These are phyloP conservation scores for Zapus hudsonius DNA, from an alignment of 2,113 vertebrate species.

Conservation along the genomic window DNA sequence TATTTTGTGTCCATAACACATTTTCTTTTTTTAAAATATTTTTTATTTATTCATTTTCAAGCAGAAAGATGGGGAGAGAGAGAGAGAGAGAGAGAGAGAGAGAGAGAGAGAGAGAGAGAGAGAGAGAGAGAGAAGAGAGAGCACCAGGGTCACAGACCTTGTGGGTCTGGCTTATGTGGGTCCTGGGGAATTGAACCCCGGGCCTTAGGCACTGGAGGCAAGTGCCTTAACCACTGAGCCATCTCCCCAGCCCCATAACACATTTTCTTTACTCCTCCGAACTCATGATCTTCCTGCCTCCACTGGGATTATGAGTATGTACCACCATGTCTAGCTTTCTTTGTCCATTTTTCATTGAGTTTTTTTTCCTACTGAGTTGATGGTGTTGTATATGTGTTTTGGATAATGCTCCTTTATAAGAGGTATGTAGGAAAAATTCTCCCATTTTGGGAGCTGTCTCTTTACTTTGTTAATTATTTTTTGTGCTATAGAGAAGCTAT, in stretches of 20 bases:
- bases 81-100: no score
- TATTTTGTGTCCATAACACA: not conserved
- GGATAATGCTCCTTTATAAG: not conserved
- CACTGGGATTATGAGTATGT: not conserved
- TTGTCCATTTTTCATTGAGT: not conserved
- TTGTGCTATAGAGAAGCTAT: not conserved
- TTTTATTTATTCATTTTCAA: no score
- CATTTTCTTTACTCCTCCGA: not conserved
- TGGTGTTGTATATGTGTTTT: not conserved
- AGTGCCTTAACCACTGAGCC: no score
- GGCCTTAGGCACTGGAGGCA: no score
- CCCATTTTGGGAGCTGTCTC: not conserved
- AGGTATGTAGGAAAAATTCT: not conserved
- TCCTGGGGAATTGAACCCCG: no score
- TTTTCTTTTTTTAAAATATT: not conserved
- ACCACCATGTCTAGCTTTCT: not conserved
- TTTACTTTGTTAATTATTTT: not conserved
- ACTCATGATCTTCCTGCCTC: not conserved
- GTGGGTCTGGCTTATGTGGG: no score
- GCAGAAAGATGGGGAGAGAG: no score
- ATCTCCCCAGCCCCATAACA: no score
- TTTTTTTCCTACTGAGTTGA: not conserved
- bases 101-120: no score
- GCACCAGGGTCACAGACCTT: no score
- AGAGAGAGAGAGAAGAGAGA: no score